Base-by-base conservation (phyloP, 2,797 vertebrate genomes). In the Rhinophrynus dorsalis region DNA sequence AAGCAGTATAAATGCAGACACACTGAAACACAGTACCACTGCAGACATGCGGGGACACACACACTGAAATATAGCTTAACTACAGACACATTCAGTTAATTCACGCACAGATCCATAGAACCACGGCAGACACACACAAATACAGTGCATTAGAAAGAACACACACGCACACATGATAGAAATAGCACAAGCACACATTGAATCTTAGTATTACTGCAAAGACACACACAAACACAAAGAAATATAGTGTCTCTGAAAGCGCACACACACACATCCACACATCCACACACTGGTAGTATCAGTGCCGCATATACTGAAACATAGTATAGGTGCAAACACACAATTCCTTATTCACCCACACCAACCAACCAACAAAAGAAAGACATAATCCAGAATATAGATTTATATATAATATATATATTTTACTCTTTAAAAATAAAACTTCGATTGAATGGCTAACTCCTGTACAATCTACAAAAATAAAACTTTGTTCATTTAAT, bases 371-470 rank as follows among this genome's bases (percentile, higher is more conserved):
- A 50, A 80, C 11, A 83, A 74, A 58, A 79, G 75, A 74, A 76
- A 77, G 59, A 76, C 77, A 74, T 29, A 6, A 85, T 87, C 78
- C 69, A 40, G 59, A 88, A 88, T 82, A 83, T 87, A 94, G 89
- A 92, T 90, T 96, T 93, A 93, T 92, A 95, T 84, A 90, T 85
- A 88, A 88, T 89, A 94, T 44, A 54, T 94, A 96, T 96, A 97
- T 95, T 95, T 95, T 93, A 96, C 92, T 98, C 93, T 98, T 97
- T 88, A 95, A 95, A 98, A 97, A 98, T 98, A 98, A 93, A 96
- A 94, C 91, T 96, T 97, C 96, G 59, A 90, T 94, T 92, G 93
- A 91, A 87, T 82, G 90, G 93, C 94, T 94, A 94, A 86, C 87
- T 92, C 91, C 93, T 96, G 93, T 97, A 95, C 93, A 94, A 92